Conservation (phyloP, 2,113 vertebrate species). For the Prunella fulvescens region DNA sequence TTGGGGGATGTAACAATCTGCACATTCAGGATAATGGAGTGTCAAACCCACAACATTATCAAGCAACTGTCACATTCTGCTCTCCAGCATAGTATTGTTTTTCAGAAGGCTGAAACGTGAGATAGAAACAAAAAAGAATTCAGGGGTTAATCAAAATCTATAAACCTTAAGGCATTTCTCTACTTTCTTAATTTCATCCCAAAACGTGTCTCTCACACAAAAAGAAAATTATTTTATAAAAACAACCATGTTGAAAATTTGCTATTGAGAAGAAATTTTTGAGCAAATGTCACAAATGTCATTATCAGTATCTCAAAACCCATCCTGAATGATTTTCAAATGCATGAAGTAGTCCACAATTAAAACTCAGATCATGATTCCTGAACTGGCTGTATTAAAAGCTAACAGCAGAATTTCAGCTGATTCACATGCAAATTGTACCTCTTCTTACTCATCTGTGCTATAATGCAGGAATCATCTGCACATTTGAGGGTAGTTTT, state of each 20-base stretch:
- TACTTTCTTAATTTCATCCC: background rate
- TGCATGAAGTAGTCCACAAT: background rate
- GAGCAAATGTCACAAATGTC: background rate
- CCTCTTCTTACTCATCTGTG: background rate
- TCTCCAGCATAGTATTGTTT: background rate
- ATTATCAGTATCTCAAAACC: background rate
- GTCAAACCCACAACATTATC: background rate
- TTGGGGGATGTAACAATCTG: background rate
- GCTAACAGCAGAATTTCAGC: background rate
- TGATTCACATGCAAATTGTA: background rate
- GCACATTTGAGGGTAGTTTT: background rate
- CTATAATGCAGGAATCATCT: background rate
- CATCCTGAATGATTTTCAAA: background rate
- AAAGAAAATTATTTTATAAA: background rate
- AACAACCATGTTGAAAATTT: background rate
- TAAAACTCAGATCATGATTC: background rate
- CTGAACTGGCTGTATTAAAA: background rate
- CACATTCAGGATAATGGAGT: background rate
- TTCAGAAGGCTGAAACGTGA: background rate
- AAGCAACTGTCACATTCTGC: background rate
- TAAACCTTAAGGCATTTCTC: background rate
- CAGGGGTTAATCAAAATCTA: background rate
- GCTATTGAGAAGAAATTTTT: background rate
- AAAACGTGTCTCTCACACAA: background rate
- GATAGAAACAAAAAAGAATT: background rate